Evolutionary conservation across 37 sponge, comb jelly and placozoan genomes (phyloP).

Genomic region (Halichondria panicea): DNA sequence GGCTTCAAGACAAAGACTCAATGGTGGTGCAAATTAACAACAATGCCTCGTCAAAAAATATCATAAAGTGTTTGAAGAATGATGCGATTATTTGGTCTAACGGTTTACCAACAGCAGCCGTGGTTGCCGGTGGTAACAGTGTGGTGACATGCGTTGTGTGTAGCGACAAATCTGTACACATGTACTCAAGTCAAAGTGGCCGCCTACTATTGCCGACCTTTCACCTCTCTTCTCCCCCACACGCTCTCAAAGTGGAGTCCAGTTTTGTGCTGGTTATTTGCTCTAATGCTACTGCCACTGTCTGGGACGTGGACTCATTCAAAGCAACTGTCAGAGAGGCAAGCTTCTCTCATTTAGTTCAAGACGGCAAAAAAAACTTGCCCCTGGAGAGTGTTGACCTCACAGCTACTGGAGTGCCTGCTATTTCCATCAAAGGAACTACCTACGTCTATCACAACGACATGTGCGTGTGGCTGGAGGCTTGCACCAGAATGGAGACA

Average conservation of each 20-base stretch:
- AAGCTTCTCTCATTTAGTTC: conserved; percentile 29
- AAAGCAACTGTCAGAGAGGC: conserved; percentile 3
- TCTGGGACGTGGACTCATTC: conserved; percentile 47
- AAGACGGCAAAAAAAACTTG: not conserved
- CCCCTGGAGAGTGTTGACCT: conserved; percentile 5
- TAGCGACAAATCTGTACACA: conserved; percentile 26
- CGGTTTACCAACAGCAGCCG: conserved; percentile 11
- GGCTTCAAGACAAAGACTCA: not conserved
- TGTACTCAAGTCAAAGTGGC: conserved; percentile 55
- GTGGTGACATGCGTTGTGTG: conserved; percentile 45
- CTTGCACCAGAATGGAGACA: conserved; percentile 15
- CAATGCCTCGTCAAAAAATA: not conserved
- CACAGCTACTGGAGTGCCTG: conserved; percentile 43
- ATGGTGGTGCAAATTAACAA: conserved; percentile 6
- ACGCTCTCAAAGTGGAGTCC: conserved; percentile 1
- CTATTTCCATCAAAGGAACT: conserved; percentile 6
- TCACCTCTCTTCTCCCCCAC: conserved; percentile 14
- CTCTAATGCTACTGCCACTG: conserved; percentile 11
- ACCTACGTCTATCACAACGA: conserved; percentile 31
- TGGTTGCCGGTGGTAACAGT: conserved; percentile 43
- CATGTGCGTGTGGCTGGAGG: conserved; percentile 60
- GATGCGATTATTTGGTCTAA: conserved; percentile 34
- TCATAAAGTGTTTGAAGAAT: conserved; percentile 24
- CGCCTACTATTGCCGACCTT: conserved; percentile 38
- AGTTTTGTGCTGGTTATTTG: conserved; percentile 31